Conservation (phyloP, 2,888 invertebrate genomes). For the Limenitis camilla region DNA sequence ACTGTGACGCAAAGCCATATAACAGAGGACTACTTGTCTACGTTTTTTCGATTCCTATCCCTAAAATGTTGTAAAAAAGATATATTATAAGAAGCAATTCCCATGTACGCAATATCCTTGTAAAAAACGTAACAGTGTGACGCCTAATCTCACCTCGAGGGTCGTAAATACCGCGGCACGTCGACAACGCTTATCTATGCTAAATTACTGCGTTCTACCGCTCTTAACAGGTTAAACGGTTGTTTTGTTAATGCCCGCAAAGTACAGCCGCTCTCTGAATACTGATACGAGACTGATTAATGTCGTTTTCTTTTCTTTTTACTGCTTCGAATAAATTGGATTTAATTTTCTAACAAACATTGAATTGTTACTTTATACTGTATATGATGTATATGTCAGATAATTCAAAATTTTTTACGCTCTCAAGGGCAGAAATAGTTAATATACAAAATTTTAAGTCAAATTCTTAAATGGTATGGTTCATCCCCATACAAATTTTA, state of each 20-base stretch:
- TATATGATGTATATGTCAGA: no score
- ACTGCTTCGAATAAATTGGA: no score
- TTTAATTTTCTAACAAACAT: no score
- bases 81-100: not conserved
- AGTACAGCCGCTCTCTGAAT: constrained; percentile 29
- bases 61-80: not conserved
- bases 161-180: constrained; percentile 37
- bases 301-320: constrained; percentile 16
- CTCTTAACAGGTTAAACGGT: constrained; percentile 36
- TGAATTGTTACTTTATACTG: no score
- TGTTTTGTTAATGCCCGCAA: constrained; percentile 34
- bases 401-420: no score
- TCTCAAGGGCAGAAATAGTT: no score
- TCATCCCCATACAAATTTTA: no score
- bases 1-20: not conserved
- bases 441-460: no score
- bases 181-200: constrained; percentile 45
- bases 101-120: constrained; percentile 9
- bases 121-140: constrained; percentile 9
- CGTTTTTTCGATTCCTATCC: no score
- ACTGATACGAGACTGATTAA: constrained; percentile 31
- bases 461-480: no score
- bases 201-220: constrained; percentile 41
- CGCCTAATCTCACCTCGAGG: constrained; percentile 32
- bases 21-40: no score